These are phyloP conservation scores for Megamerina dolium DNA, from an alignment of 2,888 invertebrate species.

Conservation along the genomic window DNA sequence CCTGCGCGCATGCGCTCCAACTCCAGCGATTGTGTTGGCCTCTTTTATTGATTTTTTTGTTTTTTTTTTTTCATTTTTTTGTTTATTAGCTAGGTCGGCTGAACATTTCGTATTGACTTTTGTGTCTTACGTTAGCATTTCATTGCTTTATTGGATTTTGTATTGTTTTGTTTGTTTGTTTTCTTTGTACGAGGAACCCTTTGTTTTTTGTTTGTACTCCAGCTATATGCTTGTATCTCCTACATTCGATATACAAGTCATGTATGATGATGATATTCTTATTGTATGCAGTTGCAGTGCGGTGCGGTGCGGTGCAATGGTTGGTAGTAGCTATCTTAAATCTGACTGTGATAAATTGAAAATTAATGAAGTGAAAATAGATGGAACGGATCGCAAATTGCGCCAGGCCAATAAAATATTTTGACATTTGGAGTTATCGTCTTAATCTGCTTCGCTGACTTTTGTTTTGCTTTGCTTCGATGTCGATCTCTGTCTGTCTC, in stretches of 20 bases:
- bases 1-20: constrained; percentile 26
- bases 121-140: constrained; percentile 15
- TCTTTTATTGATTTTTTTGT: too few species aligned
- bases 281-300: too few species aligned
- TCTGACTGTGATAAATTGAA: constrained; percentile 48
- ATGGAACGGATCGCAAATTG: constrained; percentile 49
- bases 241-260: too few species aligned
- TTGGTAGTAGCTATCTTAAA: constrained; percentile 39
- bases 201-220: too few species aligned
- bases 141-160: constrained; percentile 11
- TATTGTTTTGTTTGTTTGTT: neutral
- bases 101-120: too few species aligned
- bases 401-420: constrained; percentile 48
- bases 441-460: constrained; percentile 47
- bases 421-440: constrained; percentile 48
- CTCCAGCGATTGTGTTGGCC: constrained; percentile 5
- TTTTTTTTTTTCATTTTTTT: too few species aligned
- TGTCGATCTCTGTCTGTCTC: too few species aligned
- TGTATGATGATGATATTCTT: too few species aligned
- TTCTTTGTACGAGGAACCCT: too few species aligned
- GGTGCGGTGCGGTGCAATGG: too few species aligned
- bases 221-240: too few species aligned
- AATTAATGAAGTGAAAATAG: constrained; percentile 49
- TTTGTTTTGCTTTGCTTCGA: constrained; percentile 20
- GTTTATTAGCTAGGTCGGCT: too few species aligned